Evolutionary conservation across 1,140 invertebrate genomes (phyloP).

Genomic region (Acromyrmex charruanus): DNA sequence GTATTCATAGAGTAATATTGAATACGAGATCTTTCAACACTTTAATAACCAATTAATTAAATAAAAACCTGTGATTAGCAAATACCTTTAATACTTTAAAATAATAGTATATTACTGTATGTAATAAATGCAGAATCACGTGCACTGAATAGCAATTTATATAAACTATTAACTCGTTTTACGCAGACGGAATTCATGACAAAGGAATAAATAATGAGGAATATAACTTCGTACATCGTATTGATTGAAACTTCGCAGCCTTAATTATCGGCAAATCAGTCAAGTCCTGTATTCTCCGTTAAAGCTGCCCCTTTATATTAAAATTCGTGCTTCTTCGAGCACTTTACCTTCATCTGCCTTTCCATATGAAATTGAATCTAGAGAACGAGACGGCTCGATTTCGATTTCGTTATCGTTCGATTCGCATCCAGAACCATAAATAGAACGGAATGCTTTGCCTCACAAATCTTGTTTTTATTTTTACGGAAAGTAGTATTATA

Average conservation of each 20-base stretch:
- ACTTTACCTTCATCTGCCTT: not conserved
- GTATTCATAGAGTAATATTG: not conserved
- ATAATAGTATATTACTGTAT: not conserved
- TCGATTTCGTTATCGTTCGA: slow-evolving; percentile 51
- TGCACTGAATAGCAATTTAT: not conserved
- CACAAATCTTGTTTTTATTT: not conserved
- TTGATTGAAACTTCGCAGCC: not conserved
- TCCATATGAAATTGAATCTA: slow-evolving; percentile 34
- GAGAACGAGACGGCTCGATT: not conserved
- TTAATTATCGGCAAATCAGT: slow-evolving; percentile 18
- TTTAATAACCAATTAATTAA: not conserved
- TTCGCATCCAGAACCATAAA: not conserved
- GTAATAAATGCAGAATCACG: not conserved
- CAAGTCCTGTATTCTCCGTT: not conserved
- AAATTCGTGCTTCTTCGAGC: slow-evolving; percentile 5
- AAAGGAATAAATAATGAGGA: not conserved
- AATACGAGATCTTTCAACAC: not conserved
- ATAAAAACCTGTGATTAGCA: not conserved
- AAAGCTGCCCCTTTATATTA: not conserved
- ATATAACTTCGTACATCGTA: not conserved
- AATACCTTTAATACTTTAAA: not conserved
- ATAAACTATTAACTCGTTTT: not conserved
- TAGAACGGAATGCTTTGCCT: not conserved
- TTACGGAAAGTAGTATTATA: not conserved
- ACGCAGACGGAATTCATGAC: not conserved